A percentile compares a stretch with the other conserved stretches of the same genome.
Evolutionary conservation across 2,113 vertebrate species (phyloP).

Genomic region (Pogonocichla stellata): DNA sequence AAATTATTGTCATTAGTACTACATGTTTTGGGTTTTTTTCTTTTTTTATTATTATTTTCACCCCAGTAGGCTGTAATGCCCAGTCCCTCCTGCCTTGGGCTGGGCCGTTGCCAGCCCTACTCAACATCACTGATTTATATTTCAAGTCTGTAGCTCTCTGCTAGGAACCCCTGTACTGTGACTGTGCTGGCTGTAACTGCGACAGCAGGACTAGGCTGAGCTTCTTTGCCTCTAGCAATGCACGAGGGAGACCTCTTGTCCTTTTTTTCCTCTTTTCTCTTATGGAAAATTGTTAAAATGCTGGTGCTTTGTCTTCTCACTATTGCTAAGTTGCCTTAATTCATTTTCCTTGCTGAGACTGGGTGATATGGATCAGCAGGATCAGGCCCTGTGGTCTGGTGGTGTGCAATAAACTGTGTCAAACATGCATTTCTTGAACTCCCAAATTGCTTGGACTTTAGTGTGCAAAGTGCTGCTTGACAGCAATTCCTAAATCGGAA

Average conservation of each 20-base stretch:
- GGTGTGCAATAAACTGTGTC: neutral
- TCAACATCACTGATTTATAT: neutral
- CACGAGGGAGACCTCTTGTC: neutral
- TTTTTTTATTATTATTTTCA: neutral
- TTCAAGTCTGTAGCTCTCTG: neutral
- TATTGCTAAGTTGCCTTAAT: neutral
- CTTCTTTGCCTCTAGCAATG: neutral
- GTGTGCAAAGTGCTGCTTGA: neutral
- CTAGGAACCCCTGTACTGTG: neutral
- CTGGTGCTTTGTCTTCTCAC: neutral
- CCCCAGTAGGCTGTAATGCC: neutral
- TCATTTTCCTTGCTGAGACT: neutral
- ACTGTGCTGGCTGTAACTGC: fast-evolving
- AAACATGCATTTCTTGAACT: neutral
- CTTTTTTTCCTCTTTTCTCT: neutral
- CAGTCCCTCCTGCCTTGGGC: neutral
- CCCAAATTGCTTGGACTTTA: neutral
- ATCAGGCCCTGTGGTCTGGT: neutral
- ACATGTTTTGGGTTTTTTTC: fast-evolving
- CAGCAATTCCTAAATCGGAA: neutral
- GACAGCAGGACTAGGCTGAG: fast-evolving
- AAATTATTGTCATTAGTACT: neutral
- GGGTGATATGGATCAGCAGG: neutral
- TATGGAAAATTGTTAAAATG: neutral
- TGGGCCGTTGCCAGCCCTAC: neutral